phyloP scores from a whole-genome alignment of 2,797 vertebrate species.

The Columba guinea region DNA sequence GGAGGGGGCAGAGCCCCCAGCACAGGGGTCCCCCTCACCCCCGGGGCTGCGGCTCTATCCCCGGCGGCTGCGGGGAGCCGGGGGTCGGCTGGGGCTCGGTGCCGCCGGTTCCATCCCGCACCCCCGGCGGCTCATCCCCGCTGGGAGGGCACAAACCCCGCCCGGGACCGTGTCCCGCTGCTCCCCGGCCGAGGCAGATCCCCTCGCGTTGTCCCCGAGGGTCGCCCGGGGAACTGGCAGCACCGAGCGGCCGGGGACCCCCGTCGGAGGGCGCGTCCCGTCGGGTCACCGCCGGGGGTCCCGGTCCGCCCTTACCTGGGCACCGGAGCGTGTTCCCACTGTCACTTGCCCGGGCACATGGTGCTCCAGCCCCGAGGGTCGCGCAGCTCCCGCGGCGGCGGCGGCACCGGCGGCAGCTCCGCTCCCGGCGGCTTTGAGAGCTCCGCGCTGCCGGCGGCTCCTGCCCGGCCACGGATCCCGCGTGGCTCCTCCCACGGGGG shows the following conservation, averaged over 20 bases:
- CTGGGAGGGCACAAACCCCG: not conserved
- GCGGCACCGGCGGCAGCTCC: not conserved
- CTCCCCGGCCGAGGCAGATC: not conserved
- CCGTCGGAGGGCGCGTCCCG: not conserved
- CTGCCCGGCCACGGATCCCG: not conserved
- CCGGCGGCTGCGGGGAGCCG: not conserved
- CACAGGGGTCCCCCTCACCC: not conserved
- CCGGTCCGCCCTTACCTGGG: not conserved
- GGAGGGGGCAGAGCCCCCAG: not conserved
- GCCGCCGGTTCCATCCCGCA: not conserved
- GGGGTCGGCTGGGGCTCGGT: not conserved
- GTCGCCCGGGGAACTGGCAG: not conserved
- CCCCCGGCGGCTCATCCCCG: not conserved
- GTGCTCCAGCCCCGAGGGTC: not conserved
- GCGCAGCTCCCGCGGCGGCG: not conserved
- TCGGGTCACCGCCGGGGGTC: not conserved
- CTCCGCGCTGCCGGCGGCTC: conserved; percentile 4
- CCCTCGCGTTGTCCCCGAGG: not conserved
- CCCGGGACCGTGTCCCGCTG: not conserved
- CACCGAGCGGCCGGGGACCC: not conserved
- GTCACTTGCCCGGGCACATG: not conserved
- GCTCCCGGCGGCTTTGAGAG: conserved; percentile 33
- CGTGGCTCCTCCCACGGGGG: conserved; percentile 39
- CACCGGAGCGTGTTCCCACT: not conserved
- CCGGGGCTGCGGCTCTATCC: not conserved